Conservation (phyloP, 1,140 invertebrate genomes). For the Yoshiicerus persimilis region DNA sequence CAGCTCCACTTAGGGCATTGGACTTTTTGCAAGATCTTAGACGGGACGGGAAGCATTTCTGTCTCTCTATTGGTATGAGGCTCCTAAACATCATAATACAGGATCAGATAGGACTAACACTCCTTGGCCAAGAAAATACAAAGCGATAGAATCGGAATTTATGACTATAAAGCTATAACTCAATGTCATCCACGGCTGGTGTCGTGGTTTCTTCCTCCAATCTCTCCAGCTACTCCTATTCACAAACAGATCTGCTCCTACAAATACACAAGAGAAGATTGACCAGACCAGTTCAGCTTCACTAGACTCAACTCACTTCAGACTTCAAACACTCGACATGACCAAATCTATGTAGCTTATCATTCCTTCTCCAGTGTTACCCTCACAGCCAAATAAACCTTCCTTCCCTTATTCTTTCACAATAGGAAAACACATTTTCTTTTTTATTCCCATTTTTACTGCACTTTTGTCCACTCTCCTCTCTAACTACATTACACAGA, state of each 20-base stretch:
- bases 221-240: not conserved
- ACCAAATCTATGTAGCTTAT: not conserved
- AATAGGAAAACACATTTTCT: not conserved
- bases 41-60: not conserved
- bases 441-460: not conserved
- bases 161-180: constrained; percentile 35
- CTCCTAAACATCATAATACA: not conserved
- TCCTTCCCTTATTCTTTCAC: not conserved
- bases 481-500: not conserved
- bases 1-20: not conserved
- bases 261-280: not conserved
- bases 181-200: constrained; percentile 36
- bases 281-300: not conserved
- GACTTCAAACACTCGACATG: not conserved
- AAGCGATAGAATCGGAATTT: constrained; percentile 35
- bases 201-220: not conserved
- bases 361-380: not conserved
- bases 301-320: not conserved
- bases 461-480: not conserved
- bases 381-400: not conserved
- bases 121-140: not conserved
- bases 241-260: not conserved
- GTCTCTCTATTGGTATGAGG: not conserved
- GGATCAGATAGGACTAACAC: not conserved
- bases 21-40: not conserved